Conservation (phyloP, 2,888 invertebrate species). For the Balanococcus diminutus region DNA sequence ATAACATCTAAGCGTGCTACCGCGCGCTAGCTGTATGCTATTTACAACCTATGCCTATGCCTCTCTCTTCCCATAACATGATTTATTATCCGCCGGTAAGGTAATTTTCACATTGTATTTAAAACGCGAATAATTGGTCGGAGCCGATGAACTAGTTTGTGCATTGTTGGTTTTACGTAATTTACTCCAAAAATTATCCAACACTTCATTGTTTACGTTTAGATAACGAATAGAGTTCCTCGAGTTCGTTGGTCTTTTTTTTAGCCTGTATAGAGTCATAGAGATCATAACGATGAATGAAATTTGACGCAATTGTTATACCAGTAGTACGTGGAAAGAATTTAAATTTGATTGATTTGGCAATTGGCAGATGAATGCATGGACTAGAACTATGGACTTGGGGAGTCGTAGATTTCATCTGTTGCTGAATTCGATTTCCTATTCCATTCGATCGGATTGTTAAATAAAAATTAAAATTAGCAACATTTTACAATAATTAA, state of each 20-base stretch:
- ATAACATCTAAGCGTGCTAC: conserved; percentile 43
- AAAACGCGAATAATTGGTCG: conserved; percentile 11
- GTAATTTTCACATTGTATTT: conserved; percentile 26
- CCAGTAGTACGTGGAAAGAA: neutral
- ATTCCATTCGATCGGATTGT: neutral
- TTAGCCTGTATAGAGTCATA: neutral
- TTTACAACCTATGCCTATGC: neutral
- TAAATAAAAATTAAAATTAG: too few species aligned
- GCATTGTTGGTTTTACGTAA: conserved; percentile 32
- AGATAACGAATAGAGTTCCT: neutral
- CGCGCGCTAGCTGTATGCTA: conserved; percentile 30
- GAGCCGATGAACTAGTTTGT: conserved; percentile 33
- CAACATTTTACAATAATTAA: neutral
- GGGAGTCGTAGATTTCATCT: too few species aligned
- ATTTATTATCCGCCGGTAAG: conserved; percentile 29
- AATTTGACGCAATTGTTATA: neutral
- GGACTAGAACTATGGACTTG: too few species aligned
- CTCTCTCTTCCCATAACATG: neutral
- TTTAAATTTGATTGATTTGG: neutral
- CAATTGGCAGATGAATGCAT: too few species aligned
- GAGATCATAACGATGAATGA: conserved; percentile 3
- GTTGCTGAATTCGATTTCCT: neutral
- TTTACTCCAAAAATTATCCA: conserved; percentile 30
- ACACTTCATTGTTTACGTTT: conserved; percentile 30
- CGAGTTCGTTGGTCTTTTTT: conserved; percentile 4